Conservation (phyloP, 2,888 invertebrate species). For the Drosophila nigritarsus region DNA sequence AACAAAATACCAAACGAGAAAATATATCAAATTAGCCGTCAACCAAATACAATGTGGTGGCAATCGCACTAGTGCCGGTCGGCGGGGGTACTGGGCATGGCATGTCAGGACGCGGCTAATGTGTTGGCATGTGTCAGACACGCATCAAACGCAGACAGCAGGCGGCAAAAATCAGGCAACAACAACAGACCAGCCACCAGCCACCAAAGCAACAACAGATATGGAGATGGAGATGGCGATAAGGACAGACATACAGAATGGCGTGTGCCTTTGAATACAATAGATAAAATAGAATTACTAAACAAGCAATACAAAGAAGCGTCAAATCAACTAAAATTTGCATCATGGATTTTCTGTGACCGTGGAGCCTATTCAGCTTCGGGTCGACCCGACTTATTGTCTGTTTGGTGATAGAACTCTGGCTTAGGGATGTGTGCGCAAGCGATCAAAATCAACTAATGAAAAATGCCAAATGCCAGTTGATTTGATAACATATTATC, state of each 20-base stretch:
- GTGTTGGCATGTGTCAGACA: constrained; percentile 76
- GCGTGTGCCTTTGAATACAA: constrained; percentile 31
- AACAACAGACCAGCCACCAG: constrained; percentile 2
- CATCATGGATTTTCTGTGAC: background rate
- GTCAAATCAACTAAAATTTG: background rate
- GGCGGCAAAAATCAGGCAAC: constrained; percentile 35
- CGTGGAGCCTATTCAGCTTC: background rate
- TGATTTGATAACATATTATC: background rate
- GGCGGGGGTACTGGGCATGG: constrained; percentile 11
- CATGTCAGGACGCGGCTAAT: constrained; percentile 48
- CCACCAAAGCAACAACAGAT: background rate
- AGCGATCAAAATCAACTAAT: background rate
- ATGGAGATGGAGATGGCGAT: background rate
- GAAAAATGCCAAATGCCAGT: background rate
- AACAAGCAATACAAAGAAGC: background rate
- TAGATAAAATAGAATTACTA: background rate
- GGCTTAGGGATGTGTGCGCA: background rate
- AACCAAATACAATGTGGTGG: constrained; percentile 33
- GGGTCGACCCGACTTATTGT: background rate
- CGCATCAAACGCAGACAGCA: constrained; percentile 66
- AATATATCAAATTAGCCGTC: constrained; percentile 34
- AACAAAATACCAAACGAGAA: constrained; percentile 35
- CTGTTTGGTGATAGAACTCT: background rate
- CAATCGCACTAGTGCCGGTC: constrained; percentile 10
- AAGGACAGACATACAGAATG: background rate